Conservation (phyloP, 2,797 vertebrate genomes). For the Orestias chungarensis region DNA sequence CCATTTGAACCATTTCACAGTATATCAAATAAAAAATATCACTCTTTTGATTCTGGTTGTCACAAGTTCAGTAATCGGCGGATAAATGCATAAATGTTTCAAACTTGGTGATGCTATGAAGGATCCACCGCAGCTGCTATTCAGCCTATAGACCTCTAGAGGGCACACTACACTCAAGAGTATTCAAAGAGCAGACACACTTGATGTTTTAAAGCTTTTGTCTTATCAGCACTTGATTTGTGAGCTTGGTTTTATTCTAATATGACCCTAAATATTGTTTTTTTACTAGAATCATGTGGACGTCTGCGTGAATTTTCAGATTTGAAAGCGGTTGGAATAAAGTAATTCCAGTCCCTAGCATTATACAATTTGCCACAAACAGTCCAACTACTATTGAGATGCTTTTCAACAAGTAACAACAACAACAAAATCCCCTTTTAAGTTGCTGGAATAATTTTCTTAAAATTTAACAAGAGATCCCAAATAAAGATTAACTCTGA, state of each 20-base stretch:
- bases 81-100: not conserved
- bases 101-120: not conserved
- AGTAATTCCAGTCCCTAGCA: not conserved
- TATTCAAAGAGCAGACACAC: not conserved
- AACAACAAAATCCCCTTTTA: not conserved
- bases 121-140: not conserved
- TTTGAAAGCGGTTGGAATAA: not conserved
- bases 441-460: no score
- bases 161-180: not conserved
- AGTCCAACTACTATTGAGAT: no score
- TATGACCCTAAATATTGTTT: not conserved
- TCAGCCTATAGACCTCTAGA: slow-evolving; percentile 20
- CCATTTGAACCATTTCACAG: slow-evolving; percentile 46
- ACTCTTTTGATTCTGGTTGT: slow-evolving; percentile 52
- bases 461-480: no score
- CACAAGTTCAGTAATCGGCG: not conserved
- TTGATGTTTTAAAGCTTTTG: not conserved
- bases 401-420: no score
- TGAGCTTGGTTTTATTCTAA: not conserved
- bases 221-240: not conserved
- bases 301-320: not conserved
- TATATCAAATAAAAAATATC: slow-evolving; percentile 70
- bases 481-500: no score
- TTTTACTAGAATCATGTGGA: not conserved
- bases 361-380: not conserved